Base-by-base conservation (phyloP, 53 echinoderm and acorn worm genomes). In the Pentamera pediparva region DNA sequence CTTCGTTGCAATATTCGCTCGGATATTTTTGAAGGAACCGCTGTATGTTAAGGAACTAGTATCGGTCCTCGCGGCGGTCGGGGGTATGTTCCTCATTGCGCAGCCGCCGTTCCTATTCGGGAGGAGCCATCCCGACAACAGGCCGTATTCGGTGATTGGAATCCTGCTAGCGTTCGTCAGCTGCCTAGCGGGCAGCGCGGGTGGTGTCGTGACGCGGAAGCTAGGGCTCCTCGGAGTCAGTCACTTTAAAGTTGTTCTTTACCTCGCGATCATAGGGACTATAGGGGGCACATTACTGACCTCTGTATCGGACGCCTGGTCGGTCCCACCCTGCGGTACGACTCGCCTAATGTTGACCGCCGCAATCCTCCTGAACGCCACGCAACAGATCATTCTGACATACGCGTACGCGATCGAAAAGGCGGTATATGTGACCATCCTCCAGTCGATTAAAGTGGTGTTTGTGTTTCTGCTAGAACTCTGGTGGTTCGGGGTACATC, bases 401-500 rank as follows among this genome's bases (percentile, higher is more conserved):
- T 61, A 61, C 32, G 13, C 31, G 13, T 33, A 15, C 30, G 11
- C 61, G 17, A 3, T 35, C 5, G 61, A 61, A 33, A 32, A 32
- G 20, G 28, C 61, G 13, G 15, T 61, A 30, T 1, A 32, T 9
- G 29, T 61, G 4, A 32, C 29, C 10, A 61, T 61, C 61, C 10
- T 61, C 34, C 61, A 61, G 61, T 30, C 61, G 35, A 61, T 32
- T 61, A 35, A 29, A 61, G 15, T 61, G 2, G 6, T 61, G 6
- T 61, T 61, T 61, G 61, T 19, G 10, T 61, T 32, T 33, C 30
- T 61, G 61, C n/a, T 61, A 17, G 61, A 61, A 33, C 34, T 61
- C 33, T 61, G n/a, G n/a, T n/a, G n/a, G n/a, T n/a, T n/a, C n/a
- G n/a, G n/a, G n/a, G n/a, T n/a, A n/a, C n/a, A n/a, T n/a, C n/a